These are phyloP conservation scores for Polia nebulosa DNA, from an alignment of 2,888 invertebrate genomes.

Conservation along the genomic window DNA sequence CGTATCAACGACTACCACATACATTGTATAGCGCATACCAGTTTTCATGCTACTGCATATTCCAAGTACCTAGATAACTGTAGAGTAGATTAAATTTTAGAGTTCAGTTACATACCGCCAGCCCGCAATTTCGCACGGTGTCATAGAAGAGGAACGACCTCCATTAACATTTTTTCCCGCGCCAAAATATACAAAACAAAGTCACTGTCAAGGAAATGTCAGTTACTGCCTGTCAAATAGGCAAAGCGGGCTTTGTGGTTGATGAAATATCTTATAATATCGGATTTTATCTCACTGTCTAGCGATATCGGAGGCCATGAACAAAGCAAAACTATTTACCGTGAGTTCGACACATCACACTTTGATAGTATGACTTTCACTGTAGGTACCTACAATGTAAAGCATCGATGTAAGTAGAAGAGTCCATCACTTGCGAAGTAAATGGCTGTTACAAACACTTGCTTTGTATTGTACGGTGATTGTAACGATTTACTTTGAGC, in stretches of 20 bases:
- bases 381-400: slow-evolving; percentile 13
- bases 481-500: slow-evolving; percentile 18
- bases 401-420: slow-evolving; percentile 1
- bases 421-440: slow-evolving; percentile 15
- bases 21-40: slow-evolving; percentile 30
- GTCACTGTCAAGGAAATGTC: slow-evolving; percentile 67
- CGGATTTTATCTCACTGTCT: slow-evolving; percentile 43
- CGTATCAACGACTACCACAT: neutral
- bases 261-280: slow-evolving; percentile 27
- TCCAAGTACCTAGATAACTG: slow-evolving; percentile 63
- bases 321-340: slow-evolving; percentile 40
- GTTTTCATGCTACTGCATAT: slow-evolving; percentile 55
- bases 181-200: slow-evolving; percentile 56
- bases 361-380: slow-evolving; percentile 34
- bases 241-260: slow-evolving; percentile 14
- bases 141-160: slow-evolving; percentile 55
- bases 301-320: slow-evolving; percentile 51
- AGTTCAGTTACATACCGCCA: slow-evolving; percentile 40
- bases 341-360: slow-evolving; percentile 31
- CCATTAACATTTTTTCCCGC: slow-evolving; percentile 43
- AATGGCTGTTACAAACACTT: slow-evolving; percentile 21
- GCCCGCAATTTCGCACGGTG: slow-evolving; percentile 54
- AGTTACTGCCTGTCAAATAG: slow-evolving; percentile 41
- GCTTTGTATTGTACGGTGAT: slow-evolving; percentile 21
- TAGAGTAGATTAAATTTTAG: slow-evolving; percentile 53